These are phyloP conservation scores for Engystomops pustulosus DNA, from an alignment of 2,113 vertebrate species.

Conservation along the genomic window DNA sequence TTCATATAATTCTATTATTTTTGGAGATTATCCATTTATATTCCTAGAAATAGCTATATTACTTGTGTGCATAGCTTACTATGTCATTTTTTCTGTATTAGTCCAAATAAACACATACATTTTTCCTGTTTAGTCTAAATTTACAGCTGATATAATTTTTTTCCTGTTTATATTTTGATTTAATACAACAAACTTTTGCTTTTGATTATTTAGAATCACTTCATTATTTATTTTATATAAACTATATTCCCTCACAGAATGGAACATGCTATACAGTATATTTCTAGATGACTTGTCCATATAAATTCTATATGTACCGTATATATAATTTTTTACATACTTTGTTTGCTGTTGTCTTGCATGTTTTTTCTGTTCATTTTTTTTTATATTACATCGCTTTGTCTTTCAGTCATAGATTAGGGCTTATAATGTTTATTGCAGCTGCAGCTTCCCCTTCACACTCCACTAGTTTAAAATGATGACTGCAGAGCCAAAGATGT, in stretches of 20 bases:
- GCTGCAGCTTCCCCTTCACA: conserved; percentile 56
- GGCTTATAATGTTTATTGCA: conserved; percentile 57
- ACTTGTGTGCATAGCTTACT: too few species aligned
- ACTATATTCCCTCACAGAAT: too few species aligned
- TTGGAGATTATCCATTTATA: background rate
- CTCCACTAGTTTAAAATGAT: conserved; percentile 58
- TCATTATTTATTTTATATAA: background rate
- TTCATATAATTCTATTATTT: background rate
- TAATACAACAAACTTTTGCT: too few species aligned
- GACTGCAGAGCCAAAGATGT: conserved; percentile 44
- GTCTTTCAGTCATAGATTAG: conserved; percentile 46
- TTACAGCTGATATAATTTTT: too few species aligned
- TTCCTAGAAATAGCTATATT: background rate
- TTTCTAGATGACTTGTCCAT: background rate
- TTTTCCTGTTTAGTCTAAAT: too few species aligned
- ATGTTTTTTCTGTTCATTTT: too few species aligned
- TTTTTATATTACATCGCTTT: conserved; percentile 11
- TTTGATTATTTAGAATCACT: background rate
- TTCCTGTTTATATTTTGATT: too few species aligned
- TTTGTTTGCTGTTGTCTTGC: background rate
- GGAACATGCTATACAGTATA: background rate
- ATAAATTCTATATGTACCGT: background rate
- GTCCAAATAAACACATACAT: too few species aligned
- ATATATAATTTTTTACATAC: background rate
- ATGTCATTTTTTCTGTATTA: too few species aligned